Base-by-base conservation (phyloP, 2,113 vertebrate genomes). In the Sialia sialis region DNA sequence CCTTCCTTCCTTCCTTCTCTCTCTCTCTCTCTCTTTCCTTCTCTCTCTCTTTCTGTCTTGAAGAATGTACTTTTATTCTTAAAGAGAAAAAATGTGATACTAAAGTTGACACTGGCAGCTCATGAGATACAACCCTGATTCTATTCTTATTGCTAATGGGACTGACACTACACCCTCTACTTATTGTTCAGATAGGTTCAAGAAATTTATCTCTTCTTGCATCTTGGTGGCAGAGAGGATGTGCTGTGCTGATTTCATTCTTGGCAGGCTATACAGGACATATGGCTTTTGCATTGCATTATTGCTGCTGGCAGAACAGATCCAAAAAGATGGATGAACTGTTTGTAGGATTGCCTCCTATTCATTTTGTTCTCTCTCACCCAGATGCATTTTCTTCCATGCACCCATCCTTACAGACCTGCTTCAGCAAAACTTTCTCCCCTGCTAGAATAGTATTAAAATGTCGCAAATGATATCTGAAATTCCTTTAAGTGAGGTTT, bases 271-370 rank as follows among this genome's bases (percentile, higher is more conserved):
- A 62, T 48, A 70, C 22, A 38, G 91, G 62, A 79, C 26, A 55
- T 88, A 64, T 63, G 89, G 89, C 30, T 76, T 83, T 84, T 78
- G 75, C 86, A 89, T 92, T 92, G 80, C 67, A n/a, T 79, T 95
- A 94, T 84, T 44, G 60, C 85, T 74, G 51, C 43, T 87, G 68
- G 80, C 93, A 69, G 43, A 77, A 59, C 80, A 4, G 69, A 97
- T 87, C 75, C 79, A 38, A 80, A 88, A 96, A 96, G 95, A 92
- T 55, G 48, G 84, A 93, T 91, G 92, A 79, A 94, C 84, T 96
- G 84, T 96, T 92, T 90, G 92, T 89, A 67, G 84, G 91, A 68
- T 84, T 83, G 70, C 94, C 77, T 92, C 84, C 77, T 90, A 84
- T 96, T 86, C 38, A 70, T 94, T 95, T 95, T 6, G 21, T 39